Evolutionary conservation across 2,797 vertebrate species (phyloP), one percentile per base, ranked within the genome.

Genomic region (Anas flavirostris): DNA sequence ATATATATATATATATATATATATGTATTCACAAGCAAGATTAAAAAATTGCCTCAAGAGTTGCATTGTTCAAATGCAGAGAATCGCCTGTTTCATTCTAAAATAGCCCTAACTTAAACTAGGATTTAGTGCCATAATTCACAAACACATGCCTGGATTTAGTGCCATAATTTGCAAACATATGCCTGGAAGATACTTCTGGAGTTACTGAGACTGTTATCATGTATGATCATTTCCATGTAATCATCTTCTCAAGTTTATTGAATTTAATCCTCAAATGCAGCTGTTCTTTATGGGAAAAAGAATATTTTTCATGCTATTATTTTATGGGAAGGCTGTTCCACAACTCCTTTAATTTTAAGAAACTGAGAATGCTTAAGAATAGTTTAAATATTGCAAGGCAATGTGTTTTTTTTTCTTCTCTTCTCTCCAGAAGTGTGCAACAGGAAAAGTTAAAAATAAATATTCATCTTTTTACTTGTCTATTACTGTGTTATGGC

Each of bases 171-270:
- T 52, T 74, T 64, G 79, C 28, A 58, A 75, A 55, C 8, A 17
- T 2, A 7, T 56, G 48, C 52, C 75, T 70, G 48, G 13, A 74
- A 88, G 48, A 63, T 72, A 37, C 12, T 83, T 72, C 37, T 66
- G 89, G n/a, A 1, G 0, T 85, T 80, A 41, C 35, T n/a, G 69
- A 72, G n/a, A 46, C 28, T 82, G 89, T 56, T 85, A 5, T 78
- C 33, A 4, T 6, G 5, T 85, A 60, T 2, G 0, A 44, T 44
- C 10, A 25, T 78, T 91, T 86, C 78, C 41, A 81, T 1, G 0
- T 91, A 83, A 79, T 64, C 26, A n/a, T 88, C 25, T 85, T 83
- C 80, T 44, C 10, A 5, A 64, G 33, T 77, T 85, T 46, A 76
- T 63, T 67, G 21, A 76, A 82, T 68, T 83, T 55, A 91, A 78